Percentiles rank a stretch among this genome's conserved stretches.
phyloP scores from a whole-genome alignment of 1,140 invertebrate genomes.

The Cotesia chilonis region DNA sequence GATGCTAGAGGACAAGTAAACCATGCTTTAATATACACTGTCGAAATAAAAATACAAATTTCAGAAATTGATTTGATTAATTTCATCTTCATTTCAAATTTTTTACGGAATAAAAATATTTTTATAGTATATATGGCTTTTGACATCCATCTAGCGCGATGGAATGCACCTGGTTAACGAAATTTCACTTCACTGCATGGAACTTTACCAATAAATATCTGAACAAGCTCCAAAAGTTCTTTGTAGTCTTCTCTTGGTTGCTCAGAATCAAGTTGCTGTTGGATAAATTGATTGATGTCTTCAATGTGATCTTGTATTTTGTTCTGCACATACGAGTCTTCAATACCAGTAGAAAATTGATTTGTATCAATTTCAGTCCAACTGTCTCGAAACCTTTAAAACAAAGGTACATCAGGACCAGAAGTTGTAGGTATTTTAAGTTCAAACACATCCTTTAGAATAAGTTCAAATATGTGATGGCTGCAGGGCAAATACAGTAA shows the following conservation, averaged over 20 bases:
- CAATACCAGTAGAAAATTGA: constrained; percentile 8
- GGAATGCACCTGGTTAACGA: constrained; percentile 52
- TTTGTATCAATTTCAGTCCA: constrained; percentile 33
- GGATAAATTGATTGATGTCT: constrained; percentile 6
- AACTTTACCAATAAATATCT: constrained; percentile 58
- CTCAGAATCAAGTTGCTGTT: not conserved
- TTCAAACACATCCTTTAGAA: constrained; percentile 38
- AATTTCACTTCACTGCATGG: constrained; percentile 51
- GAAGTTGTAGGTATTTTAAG: constrained; percentile 29
- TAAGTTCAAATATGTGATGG: constrained; percentile 41
- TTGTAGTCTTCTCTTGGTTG: constrained; percentile 50
- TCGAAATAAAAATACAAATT: constrained; percentile 43
- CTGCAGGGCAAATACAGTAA: constrained; percentile 38
- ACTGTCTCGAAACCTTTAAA: constrained; percentile 38
- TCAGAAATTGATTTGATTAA: constrained; percentile 39
- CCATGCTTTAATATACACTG: constrained; percentile 42
- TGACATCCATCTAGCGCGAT: constrained; percentile 53
- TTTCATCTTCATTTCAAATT: constrained; percentile 43
- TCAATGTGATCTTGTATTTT: constrained; percentile 11
- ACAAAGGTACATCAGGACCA: constrained; percentile 36
- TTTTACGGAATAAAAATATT: constrained; percentile 44
- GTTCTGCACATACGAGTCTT: constrained; percentile 6
- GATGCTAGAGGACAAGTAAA: constrained; percentile 33
- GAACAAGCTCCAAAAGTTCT: constrained; percentile 53
- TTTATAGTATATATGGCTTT: constrained; percentile 57